Evolutionary conservation across 2,888 invertebrate genomes (phyloP).

Genomic region (Mimumesa dahlbomi): DNA sequence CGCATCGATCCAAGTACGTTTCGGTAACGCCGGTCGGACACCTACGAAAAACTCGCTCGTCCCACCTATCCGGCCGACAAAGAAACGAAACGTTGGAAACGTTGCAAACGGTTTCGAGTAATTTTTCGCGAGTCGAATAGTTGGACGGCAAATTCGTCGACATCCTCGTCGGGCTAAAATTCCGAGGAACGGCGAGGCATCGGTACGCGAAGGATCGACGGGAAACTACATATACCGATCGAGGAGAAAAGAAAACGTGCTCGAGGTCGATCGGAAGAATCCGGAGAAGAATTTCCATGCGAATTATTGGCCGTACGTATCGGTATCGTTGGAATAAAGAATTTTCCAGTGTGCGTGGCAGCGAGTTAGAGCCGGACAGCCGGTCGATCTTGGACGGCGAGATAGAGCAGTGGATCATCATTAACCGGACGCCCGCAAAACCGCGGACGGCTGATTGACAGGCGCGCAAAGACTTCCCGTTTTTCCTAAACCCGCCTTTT

Average conservation of each 20-base stretch:
- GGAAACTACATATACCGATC: conserved; percentile 12
- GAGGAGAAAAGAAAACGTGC: conserved; percentile 20
- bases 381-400: conserved; percentile 65
- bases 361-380: conserved; percentile 31
- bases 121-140: no score
- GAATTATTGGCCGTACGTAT: conserved; percentile 49
- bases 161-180: conserved; percentile 1
- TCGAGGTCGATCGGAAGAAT: conserved; percentile 43
- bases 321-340: conserved; percentile 56
- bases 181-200: background rate
- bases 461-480: conserved; percentile 76
- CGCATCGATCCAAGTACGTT: conserved; percentile 67
- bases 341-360: conserved; percentile 30
- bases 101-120: no score
- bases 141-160: conserved; percentile 2
- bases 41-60: conserved; percentile 57
- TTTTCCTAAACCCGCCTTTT: conserved; percentile 75
- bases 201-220: conserved; percentile 35
- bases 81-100: no score
- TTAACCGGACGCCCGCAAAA: conserved; percentile 76
- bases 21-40: conserved; percentile 55
- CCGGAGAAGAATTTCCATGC: conserved; percentile 27
- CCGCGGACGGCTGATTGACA: conserved; percentile 77
- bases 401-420: conserved; percentile 78
- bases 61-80: conserved; percentile 17